Conservation (phyloP, 2,888 invertebrate species). For the Limnephilus rhombicus region DNA sequence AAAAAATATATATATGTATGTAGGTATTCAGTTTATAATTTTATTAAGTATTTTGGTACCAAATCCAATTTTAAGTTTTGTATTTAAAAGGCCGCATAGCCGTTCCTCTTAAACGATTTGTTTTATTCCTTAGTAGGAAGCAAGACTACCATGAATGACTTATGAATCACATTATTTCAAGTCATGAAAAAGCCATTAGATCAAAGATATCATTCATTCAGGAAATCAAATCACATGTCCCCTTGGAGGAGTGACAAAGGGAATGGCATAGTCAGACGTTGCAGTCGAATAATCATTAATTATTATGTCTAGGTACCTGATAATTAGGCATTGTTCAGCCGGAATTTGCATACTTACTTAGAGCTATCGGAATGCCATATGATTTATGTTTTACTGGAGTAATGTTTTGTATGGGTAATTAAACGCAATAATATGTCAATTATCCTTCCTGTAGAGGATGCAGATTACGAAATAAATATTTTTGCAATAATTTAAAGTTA, state of each 20-base stretch:
- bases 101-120: neutral
- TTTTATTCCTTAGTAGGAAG: neutral
- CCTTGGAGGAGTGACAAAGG: neutral
- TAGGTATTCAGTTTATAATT: no score
- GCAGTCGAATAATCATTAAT: neutral
- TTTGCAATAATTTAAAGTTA: neutral
- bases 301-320: neutral
- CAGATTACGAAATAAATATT: neutral
- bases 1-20: no score
- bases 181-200: neutral
- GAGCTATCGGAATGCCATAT: neutral
- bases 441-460: neutral
- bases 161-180: neutral
- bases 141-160: neutral
- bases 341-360: neutral
- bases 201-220: neutral
- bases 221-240: neutral
- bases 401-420: neutral
- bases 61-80: no score
- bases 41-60: no score
- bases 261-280: neutral
- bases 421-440: neutral
- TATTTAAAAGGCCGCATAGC: no score
- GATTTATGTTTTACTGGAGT: neutral
- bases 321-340: neutral